phyloP scores from a whole-genome alignment of 2,113 vertebrate species.

The Rutilus rutilus region DNA sequence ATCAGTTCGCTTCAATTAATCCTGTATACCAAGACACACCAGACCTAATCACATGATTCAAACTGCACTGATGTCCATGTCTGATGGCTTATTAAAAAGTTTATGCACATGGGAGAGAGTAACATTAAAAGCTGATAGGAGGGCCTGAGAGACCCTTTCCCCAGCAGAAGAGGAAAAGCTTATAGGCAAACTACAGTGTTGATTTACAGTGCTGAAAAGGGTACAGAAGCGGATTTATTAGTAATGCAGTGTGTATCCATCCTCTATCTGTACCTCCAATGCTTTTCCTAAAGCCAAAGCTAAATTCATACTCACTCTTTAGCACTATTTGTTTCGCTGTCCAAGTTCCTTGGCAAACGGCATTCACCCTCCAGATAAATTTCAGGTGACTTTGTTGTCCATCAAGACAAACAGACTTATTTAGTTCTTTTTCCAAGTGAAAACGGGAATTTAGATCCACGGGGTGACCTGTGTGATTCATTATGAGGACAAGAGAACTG shows the following conservation, averaged over 20 bases:
- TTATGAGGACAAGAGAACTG: slow-evolving; percentile 57
- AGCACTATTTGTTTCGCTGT: slow-evolving; percentile 19
- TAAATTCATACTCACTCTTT: slow-evolving; percentile 32
- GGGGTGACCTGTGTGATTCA: slow-evolving; percentile 55
- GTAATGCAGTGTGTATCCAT: slow-evolving; percentile 73
- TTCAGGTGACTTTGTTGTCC: slow-evolving; percentile 47
- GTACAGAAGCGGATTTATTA: slow-evolving; percentile 76
- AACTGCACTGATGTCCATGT: slow-evolving; percentile 8
- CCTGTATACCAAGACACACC: slow-evolving; percentile 18
- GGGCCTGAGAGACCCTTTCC: slow-evolving; percentile 29
- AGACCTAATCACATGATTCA: slow-evolving; percentile 33
- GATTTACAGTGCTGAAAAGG: slow-evolving; percentile 79
- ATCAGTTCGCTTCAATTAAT: not conserved
- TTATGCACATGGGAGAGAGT: slow-evolving; percentile 43
- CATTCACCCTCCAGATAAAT: slow-evolving; percentile 39
- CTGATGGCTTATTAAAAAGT: slow-evolving; percentile 45
- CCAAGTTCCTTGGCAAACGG: slow-evolving; percentile 40
- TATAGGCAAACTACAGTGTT: slow-evolving; percentile 77
- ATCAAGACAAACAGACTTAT: not conserved
- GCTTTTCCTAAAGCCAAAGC: slow-evolving; percentile 20
- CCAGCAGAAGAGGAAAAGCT: slow-evolving; percentile 71
- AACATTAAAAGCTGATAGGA: slow-evolving; percentile 44
- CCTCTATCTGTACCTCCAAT: slow-evolving; percentile 46
- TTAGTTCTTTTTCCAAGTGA: slow-evolving; percentile 31
- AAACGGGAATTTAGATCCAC: slow-evolving; percentile 60